phyloP scores from a whole-genome alignment of 1,140 invertebrate genomes.

The Eulimnadia texana region DNA sequence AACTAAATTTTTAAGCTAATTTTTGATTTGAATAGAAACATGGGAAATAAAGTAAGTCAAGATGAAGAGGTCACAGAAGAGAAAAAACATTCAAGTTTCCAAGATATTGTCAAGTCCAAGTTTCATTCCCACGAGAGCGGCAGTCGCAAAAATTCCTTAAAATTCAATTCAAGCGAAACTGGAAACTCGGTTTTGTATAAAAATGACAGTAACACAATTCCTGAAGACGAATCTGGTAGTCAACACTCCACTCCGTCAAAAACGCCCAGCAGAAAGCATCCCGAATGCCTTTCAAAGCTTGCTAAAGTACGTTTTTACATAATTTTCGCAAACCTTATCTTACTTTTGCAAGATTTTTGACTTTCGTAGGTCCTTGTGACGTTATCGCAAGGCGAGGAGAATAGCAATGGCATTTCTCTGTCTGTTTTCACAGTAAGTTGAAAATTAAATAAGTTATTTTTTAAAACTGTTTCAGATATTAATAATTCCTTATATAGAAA shows the following conservation, averaged over 20 bases:
- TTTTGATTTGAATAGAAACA: background rate
- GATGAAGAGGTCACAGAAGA: background rate
- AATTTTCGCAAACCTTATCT: no score
- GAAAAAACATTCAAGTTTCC: background rate
- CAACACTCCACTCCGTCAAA: background rate
- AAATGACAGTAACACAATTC: background rate
- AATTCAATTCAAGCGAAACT: background rate
- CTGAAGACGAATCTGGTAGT: background rate
- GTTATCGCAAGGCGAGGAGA: background rate
- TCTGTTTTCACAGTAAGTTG: background rate
- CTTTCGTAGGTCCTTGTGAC: background rate
- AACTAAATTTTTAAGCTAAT: background rate
- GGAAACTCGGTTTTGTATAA: background rate
- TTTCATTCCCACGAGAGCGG: background rate
- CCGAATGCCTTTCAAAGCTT: background rate
- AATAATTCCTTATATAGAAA: no score
- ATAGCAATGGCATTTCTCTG: background rate
- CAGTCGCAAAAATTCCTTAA: background rate
- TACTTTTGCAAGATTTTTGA: no score
- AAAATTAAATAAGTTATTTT: background rate
- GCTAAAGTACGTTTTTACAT: background rate
- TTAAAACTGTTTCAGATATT: background rate
- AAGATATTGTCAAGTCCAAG: background rate
- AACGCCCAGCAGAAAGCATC: background rate
- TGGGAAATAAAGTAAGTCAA: constrained; percentile 8